A percentile compares a stretch with the other conserved stretches of the same genome.
Evolutionary conservation across 2,888 invertebrate species (phyloP).

Genomic region (Hypena proboscidalis): DNA sequence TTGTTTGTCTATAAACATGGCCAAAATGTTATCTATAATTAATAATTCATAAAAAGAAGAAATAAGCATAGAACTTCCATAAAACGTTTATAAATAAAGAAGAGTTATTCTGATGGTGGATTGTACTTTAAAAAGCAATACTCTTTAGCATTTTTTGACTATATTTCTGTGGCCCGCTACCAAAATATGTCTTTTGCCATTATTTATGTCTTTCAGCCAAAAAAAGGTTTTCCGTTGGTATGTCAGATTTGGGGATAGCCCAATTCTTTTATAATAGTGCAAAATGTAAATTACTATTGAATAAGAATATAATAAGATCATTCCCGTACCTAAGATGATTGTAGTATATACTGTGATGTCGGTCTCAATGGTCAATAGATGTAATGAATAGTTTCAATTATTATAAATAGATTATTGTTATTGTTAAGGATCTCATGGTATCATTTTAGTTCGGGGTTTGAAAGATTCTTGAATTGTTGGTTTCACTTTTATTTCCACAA

Average conservation of each 20-base stretch:
- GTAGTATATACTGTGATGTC: slow-evolving; percentile 83
- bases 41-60: too few relatives aligned
- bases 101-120: too few relatives aligned
- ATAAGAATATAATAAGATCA: slow-evolving; percentile 75
- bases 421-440: slow-evolving; percentile 84
- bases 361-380: slow-evolving; percentile 83
- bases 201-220: slow-evolving; percentile 15
- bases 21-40: too few relatives aligned
- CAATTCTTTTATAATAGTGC: slow-evolving; percentile 69
- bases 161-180: background rate
- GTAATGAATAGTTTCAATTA: slow-evolving; percentile 82
- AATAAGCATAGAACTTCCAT: too few relatives aligned
- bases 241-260: slow-evolving; percentile 58
- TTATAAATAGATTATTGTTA: slow-evolving; percentile 80
- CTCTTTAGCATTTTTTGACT: too few relatives aligned
- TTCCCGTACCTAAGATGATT: slow-evolving; percentile 84
- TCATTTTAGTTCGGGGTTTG: slow-evolving; percentile 72
- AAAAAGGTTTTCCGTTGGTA: slow-evolving; percentile 14
- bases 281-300: slow-evolving; percentile 74
- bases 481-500: slow-evolving; percentile 59
- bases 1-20: too few relatives aligned
- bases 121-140: too few relatives aligned
- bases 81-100: too few relatives aligned
- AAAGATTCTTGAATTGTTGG: slow-evolving; percentile 78
- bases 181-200: slow-evolving; percentile 11